These are phyloP conservation scores for Apodemia mormo DNA, from an alignment of 2,888 invertebrate species.

Conservation along the genomic window DNA sequence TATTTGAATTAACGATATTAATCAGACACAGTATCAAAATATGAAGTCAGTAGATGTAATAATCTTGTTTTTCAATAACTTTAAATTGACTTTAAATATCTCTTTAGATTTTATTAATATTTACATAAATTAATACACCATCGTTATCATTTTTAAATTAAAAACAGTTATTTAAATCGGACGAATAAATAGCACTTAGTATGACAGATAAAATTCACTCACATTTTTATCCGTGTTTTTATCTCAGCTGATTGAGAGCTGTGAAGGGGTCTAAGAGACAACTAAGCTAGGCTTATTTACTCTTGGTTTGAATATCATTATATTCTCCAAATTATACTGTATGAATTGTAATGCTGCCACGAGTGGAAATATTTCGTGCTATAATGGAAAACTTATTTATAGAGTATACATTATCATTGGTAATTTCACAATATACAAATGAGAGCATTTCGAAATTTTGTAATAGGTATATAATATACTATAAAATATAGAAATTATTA, in stretches of 20 bases:
- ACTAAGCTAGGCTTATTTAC: neutral
- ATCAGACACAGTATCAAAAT: conserved; percentile 12
- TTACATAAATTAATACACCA: conserved; percentile 7
- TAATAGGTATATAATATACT: neutral
- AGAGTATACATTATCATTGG: neutral
- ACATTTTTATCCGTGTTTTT: too few relatives aligned
- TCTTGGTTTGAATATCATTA: neutral
- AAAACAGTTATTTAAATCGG: neutral
- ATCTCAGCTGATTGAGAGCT: too few relatives aligned
- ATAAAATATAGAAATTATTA: conserved; percentile 6
- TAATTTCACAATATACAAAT: neutral
- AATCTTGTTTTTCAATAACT: neutral
- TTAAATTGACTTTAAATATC: conserved; percentile 11
- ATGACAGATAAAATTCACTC: too few relatives aligned
- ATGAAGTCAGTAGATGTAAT: neutral
- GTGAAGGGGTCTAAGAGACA: too few relatives aligned
- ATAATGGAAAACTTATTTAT: neutral
- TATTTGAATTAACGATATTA: conserved; percentile 1
- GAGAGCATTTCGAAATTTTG: neutral
- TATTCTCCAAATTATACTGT: too few relatives aligned
- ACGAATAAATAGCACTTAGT: too few relatives aligned
- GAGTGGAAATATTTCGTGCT: neutral
- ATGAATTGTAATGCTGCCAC: too few relatives aligned
- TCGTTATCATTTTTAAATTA: neutral
- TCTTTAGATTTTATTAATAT: conserved; percentile 9